phyloP scores from a whole-genome alignment of 1,140 invertebrate species.

The Leptestheria dahalacensis region DNA sequence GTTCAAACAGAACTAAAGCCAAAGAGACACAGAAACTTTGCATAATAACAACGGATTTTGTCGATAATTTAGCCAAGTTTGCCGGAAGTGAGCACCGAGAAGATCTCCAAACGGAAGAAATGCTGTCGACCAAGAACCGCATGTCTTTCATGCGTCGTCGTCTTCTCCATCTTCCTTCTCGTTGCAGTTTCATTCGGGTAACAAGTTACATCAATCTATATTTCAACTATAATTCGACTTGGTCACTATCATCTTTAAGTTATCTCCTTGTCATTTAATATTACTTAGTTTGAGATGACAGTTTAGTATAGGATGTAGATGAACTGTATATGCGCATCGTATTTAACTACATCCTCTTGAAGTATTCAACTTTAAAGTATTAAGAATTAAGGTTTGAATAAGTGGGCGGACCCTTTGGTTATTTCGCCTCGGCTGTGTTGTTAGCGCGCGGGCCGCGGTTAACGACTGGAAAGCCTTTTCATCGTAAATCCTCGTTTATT shows the following conservation, averaged over 20 bases:
- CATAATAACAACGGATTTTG: too few relatives aligned
- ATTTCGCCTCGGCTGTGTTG: neutral
- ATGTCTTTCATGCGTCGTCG: neutral
- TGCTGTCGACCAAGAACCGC: neutral
- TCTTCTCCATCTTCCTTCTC: neutral
- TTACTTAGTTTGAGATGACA: too few relatives aligned
- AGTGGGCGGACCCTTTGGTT: neutral
- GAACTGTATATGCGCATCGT: too few relatives aligned
- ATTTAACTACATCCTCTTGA: too few relatives aligned
- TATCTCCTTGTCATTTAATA: neutral
- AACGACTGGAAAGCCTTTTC: neutral
- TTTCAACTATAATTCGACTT: neutral
- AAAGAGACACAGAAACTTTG: too few relatives aligned
- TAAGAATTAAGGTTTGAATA: neutral
- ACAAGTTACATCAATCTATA: neutral
- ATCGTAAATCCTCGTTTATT: neutral
- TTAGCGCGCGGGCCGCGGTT: neutral
- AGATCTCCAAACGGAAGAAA: neutral
- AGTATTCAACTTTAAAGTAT: too few relatives aligned
- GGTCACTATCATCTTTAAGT: neutral
- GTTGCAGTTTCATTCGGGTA: neutral
- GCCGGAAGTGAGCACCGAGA: too few relatives aligned
- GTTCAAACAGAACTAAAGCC: too few relatives aligned
- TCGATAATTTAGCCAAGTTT: too few relatives aligned
- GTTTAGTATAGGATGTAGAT: too few relatives aligned